Conservation (phyloP, 2,797 vertebrate species). For the Epinephelus malabaricus region DNA sequence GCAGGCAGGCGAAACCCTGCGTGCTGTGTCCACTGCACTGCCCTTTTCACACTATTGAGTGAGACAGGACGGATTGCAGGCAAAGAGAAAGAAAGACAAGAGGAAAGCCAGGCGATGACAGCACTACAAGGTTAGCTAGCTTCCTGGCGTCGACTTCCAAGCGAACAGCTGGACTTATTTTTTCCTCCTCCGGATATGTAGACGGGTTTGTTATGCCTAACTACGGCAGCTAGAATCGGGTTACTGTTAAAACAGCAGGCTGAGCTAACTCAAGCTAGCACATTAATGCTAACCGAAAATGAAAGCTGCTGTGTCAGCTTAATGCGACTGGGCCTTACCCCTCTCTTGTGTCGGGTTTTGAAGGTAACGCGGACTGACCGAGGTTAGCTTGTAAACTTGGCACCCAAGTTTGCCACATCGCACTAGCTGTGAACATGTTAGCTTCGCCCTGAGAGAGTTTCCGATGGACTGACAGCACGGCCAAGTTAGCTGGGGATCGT, state of each 20-base stretch:
- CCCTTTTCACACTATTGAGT: conserved; percentile 63
- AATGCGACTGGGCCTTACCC: conserved; percentile 52
- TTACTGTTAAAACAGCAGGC: conserved; percentile 24
- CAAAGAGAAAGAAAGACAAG: conserved; percentile 48
- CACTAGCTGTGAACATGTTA: conserved; percentile 20
- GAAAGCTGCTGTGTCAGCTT: conserved; percentile 82
- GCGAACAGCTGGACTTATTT: neutral
- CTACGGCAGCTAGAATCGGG: conserved; percentile 27
- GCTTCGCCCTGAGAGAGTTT: conserved; percentile 32
- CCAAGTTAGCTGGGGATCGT: conserved; percentile 47
- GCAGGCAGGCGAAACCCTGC: conserved; percentile 38
- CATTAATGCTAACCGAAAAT: conserved; percentile 76
- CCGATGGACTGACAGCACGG: conserved; percentile 22
- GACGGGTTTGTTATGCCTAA: neutral
- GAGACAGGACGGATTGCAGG: conserved; percentile 69
- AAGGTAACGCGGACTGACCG: conserved; percentile 11
- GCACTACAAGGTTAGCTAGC: conserved; percentile 71
- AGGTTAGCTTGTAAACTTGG: conserved; percentile 26
- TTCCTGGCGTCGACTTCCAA: neutral
- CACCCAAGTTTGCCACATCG: conserved; percentile 44
- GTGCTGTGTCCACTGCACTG: conserved; percentile 73
- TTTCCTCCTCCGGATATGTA: neutral
- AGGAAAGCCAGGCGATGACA: conserved; percentile 69
- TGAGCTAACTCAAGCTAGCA: conserved; percentile 76
- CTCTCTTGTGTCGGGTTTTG: conserved; percentile 7